phyloP scores from a whole-genome alignment of 2,888 invertebrate species.

The Andricus curvator region DNA sequence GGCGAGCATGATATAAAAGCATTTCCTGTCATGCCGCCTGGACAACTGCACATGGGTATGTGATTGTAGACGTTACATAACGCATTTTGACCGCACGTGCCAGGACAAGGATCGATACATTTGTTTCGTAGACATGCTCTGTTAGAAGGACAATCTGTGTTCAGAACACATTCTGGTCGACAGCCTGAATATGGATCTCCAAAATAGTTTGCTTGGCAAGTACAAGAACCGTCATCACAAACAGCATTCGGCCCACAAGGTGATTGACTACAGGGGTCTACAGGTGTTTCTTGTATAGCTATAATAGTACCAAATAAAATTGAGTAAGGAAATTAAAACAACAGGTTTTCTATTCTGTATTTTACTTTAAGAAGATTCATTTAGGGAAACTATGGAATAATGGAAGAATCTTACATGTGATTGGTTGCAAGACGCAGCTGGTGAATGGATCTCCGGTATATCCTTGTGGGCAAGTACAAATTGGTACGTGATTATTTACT shows the following conservation, averaged over 20 bases:
- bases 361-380: background rate
- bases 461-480: constrained; percentile 85
- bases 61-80: constrained; percentile 81
- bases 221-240: constrained; percentile 78
- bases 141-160: constrained; percentile 86
- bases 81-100: constrained; percentile 87
- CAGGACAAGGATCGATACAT: constrained; percentile 90
- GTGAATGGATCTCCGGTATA: constrained; percentile 87
- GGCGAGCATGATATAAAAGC: constrained; percentile 84
- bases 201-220: constrained; percentile 73
- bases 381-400: constrained; percentile 49
- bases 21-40: constrained; percentile 84
- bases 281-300: constrained; percentile 50
- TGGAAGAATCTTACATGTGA: constrained; percentile 77
- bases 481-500: constrained; percentile 87
- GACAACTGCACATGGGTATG: constrained; percentile 85
- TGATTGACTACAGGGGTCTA: constrained; percentile 82
- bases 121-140: constrained; percentile 88
- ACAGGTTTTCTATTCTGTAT: background rate
- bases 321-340: background rate
- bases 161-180: constrained; percentile 89
- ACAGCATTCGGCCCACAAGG: constrained; percentile 89
- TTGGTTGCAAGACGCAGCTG: constrained; percentile 79
- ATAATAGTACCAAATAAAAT: background rate
- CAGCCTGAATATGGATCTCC: constrained; percentile 82